Evolutionary conservation across 2,797 vertebrate genomes (phyloP).

Genomic region (Thamnophis elegans): DNA sequence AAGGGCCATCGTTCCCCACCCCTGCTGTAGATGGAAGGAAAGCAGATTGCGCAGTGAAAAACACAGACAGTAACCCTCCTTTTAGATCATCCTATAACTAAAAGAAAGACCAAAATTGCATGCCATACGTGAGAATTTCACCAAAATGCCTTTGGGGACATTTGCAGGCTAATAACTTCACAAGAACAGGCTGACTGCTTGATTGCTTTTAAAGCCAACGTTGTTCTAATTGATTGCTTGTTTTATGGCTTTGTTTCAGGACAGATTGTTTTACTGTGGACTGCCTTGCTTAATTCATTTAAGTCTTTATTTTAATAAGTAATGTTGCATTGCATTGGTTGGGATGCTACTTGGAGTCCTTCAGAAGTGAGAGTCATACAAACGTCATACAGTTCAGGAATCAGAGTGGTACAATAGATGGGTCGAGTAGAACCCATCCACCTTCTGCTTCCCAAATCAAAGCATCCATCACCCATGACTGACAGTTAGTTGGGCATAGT

Average conservation of each 20-base stretch:
- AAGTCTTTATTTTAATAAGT: not conserved
- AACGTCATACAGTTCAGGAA: not conserved
- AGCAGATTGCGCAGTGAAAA: not conserved
- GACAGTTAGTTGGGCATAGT: not conserved
- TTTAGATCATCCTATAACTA: not conserved
- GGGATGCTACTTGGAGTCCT: not conserved
- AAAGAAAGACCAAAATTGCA: not conserved
- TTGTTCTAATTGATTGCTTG: not conserved
- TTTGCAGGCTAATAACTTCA: not conserved
- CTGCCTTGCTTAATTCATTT: not conserved
- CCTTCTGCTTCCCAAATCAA: not conserved
- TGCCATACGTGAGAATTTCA: not conserved
- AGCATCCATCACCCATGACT: not conserved
- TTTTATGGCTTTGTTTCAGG: not conserved
- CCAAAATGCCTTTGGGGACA: not conserved
- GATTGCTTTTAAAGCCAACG: not conserved
- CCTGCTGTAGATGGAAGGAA: not conserved
- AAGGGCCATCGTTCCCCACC: not conserved
- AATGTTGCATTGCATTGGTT: not conserved
- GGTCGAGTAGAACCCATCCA: not conserved
- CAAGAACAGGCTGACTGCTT: not conserved
- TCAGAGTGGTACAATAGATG: too few relatives aligned
- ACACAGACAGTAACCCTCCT: not conserved
- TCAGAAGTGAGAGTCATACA: not conserved
- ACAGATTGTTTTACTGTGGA: not conserved